Evolutionary conservation across 2,888 invertebrate species (phyloP).

Genomic region (Eupithecia abbreviata): DNA sequence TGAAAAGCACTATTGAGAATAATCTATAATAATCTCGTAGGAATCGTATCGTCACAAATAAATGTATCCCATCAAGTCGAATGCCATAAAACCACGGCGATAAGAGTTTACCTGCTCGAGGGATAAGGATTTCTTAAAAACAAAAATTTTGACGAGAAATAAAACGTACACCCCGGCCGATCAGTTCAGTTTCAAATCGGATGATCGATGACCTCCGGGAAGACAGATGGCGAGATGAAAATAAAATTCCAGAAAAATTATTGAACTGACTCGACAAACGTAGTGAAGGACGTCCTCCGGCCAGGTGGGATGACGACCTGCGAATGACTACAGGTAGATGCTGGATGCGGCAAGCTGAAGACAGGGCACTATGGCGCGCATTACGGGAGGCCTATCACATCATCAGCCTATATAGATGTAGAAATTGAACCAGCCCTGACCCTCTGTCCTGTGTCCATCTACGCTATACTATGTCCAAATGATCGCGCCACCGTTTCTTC

Average conservation of each 20-base stretch:
- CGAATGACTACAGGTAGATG: too few species aligned
- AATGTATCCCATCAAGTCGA: neutral
- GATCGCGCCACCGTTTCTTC: neutral
- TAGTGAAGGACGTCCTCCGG: too few species aligned
- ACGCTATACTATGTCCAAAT: neutral
- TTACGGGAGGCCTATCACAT: too few species aligned
- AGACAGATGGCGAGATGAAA: neutral
- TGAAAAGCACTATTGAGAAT: neutral
- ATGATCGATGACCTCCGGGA: neutral
- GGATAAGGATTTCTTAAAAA: conserved; percentile 14
- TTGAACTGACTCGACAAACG: neutral
- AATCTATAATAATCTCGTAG: neutral
- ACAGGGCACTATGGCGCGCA: too few species aligned
- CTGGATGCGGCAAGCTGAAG: too few species aligned
- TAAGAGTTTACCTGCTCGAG: neutral
- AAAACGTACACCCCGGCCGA: neutral
- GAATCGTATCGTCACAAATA: conserved; percentile 14
- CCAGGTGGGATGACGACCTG: too few species aligned
- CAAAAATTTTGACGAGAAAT: neutral
- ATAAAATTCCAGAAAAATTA: neutral
- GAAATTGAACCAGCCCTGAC: too few species aligned
- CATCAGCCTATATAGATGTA: too few species aligned
- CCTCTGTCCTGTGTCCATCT: too few species aligned
- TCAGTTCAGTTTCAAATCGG: neutral
- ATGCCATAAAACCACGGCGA: conserved; percentile 11